Evolutionary conservation across 2,797 vertebrate genomes (phyloP).

Genomic region (Bradypodion pumilum): DNA sequence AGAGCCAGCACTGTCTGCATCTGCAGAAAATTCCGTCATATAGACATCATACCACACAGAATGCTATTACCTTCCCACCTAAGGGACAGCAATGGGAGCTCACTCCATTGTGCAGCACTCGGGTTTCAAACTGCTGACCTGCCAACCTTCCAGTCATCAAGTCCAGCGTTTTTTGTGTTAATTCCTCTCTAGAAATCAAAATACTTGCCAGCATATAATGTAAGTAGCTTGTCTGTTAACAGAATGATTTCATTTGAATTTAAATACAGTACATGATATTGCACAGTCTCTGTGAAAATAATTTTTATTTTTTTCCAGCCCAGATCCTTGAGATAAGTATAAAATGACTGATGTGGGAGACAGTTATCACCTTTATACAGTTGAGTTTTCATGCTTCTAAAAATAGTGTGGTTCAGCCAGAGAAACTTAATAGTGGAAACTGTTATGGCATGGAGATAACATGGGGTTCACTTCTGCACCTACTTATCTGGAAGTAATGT

Average conservation of each 20-base stretch:
- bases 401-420: neutral
- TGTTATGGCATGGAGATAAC: neutral
- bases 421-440: neutral
- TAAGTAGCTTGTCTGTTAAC: neutral
- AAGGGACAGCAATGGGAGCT: no score
- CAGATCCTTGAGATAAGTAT: neutral
- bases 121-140: no score
- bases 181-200: conserved; percentile 40
- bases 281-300: neutral
- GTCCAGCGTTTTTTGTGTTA: no score
- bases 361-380: neutral
- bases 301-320: no score
- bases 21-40: no score
- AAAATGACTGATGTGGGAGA: neutral
- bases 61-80: no score
- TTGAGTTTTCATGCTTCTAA: neutral
- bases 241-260: neutral
- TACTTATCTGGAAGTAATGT: neutral
- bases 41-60: no score
- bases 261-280: neutral
- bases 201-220: neutral
- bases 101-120: no score
- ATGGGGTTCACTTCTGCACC: neutral
- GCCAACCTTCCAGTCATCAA: no score
- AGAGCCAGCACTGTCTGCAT: no score